These are phyloP conservation scores for Tupiocoris notatus DNA, from an alignment of 2,888 invertebrate genomes.

Conservation along the genomic window DNA sequence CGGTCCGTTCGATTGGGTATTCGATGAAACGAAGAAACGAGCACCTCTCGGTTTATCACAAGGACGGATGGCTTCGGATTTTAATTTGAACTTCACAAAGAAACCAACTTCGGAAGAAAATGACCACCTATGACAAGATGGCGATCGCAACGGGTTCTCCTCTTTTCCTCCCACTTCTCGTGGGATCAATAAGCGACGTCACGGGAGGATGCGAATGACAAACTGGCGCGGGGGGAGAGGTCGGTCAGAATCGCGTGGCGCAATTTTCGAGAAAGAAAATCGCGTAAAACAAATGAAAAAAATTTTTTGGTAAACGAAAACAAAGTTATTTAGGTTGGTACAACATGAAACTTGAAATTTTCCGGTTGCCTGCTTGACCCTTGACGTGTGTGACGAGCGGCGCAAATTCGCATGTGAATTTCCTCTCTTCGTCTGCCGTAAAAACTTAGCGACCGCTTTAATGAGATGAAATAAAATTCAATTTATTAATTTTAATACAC, in stretches of 20 bases:
- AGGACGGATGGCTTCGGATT: slow-evolving; percentile 55
- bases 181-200: slow-evolving; percentile 59
- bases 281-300: neutral
- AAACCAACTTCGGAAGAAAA: slow-evolving; percentile 42
- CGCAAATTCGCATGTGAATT: too few species aligned
- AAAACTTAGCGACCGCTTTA: too few species aligned
- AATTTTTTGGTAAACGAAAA: neutral
- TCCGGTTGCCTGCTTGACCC: neutral
- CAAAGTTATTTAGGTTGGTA: too few species aligned
- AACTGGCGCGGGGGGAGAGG: slow-evolving; percentile 1
- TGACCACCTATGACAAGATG: slow-evolving; percentile 57
- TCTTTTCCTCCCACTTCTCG: slow-evolving; percentile 52
- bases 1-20: slow-evolving; percentile 77
- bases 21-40: slow-evolving; percentile 62
- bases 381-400: too few species aligned
- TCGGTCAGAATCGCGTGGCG: neutral
- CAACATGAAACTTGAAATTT: neutral
- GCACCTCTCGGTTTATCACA: slow-evolving; percentile 55
- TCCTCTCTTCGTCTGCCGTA: too few species aligned
- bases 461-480: too few species aligned
- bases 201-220: slow-evolving; percentile 47
- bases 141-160: slow-evolving; percentile 55
- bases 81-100: slow-evolving; percentile 51
- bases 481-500: too few species aligned
- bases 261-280: neutral